Percentiles rank a stretch among this genome's conserved stretches.
Conservation (phyloP, 2,113 vertebrate species). For the Himantopus leucocephalus region DNA sequence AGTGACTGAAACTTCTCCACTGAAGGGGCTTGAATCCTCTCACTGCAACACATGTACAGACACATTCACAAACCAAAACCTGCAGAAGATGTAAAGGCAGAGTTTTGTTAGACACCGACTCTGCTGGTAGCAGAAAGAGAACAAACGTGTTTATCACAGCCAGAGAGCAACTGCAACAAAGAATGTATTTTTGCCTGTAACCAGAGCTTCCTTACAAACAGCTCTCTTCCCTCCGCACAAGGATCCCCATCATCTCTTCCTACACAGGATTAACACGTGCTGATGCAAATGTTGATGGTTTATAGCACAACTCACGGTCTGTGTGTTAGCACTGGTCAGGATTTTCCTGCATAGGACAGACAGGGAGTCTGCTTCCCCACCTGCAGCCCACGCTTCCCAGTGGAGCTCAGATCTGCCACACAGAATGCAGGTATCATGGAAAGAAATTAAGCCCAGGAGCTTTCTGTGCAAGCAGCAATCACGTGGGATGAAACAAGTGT, state of each 20-base stretch:
- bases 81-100: neutral
- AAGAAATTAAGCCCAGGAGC: neutral
- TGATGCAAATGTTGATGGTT: neutral
- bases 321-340: neutral
- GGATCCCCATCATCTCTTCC: neutral
- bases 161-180: neutral
- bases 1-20: neutral
- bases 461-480: neutral
- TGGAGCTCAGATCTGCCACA: neutral
- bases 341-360: neutral
- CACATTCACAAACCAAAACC: neutral
- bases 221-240: neutral
- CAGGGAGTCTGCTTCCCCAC: neutral
- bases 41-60: neutral
- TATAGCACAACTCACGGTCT: neutral
- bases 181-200: neutral
- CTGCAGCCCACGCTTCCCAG: neutral
- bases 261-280: rapidly evolving
- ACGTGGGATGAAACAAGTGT: neutral
- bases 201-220: neutral
- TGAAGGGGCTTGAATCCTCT: neutral
- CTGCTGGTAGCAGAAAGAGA: neutral
- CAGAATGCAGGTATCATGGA: neutral
- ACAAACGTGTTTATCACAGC: neutral
- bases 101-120: neutral